These are phyloP conservation scores for Chaetodon trifasciatus DNA, from an alignment of 2,797 vertebrate genomes.

Conservation along the genomic window DNA sequence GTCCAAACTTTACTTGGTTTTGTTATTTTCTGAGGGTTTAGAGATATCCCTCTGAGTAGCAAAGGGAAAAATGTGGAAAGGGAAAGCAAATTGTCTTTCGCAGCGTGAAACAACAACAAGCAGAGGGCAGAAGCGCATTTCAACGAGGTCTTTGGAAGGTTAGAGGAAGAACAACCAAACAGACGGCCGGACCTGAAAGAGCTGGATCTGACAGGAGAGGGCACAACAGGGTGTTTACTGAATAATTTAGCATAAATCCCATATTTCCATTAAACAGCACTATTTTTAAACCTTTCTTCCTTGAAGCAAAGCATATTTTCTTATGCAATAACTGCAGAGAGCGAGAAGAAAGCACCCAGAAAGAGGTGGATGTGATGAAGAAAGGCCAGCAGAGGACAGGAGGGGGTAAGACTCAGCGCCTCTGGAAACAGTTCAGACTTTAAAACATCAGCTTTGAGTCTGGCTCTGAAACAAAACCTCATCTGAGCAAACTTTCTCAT, in stretches of 20 bases:
- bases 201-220: slow-evolving; percentile 39
- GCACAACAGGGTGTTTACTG: slow-evolving; percentile 30
- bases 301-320: slow-evolving; percentile 39
- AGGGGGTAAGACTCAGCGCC: neutral
- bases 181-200: slow-evolving; percentile 5
- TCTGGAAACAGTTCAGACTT: neutral
- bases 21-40: no score
- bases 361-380: slow-evolving; percentile 9
- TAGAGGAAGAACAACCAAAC: slow-evolving; percentile 11
- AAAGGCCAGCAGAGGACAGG: slow-evolving; percentile 38
- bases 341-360: neutral
- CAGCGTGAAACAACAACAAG: neutral
- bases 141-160: slow-evolving; percentile 32
- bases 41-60: neutral
- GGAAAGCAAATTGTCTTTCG: neutral
- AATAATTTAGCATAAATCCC: slow-evolving; percentile 52
- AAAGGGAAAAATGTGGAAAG: neutral
- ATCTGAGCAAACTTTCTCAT: slow-evolving; percentile 15
- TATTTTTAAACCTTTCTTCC: slow-evolving; percentile 41
- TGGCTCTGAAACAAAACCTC: slow-evolving; percentile 19
- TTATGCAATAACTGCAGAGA: slow-evolving; percentile 30
- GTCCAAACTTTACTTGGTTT: no score
- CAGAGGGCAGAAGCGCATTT: slow-evolving; percentile 1
- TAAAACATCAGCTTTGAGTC: slow-evolving; percentile 8
- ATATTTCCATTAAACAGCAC: slow-evolving; percentile 49